Evolutionary conservation across 2,113 vertebrate genomes (phyloP), one percentile per base, ranked within the genome.

Genomic region (Rhineura floridana): DNA sequence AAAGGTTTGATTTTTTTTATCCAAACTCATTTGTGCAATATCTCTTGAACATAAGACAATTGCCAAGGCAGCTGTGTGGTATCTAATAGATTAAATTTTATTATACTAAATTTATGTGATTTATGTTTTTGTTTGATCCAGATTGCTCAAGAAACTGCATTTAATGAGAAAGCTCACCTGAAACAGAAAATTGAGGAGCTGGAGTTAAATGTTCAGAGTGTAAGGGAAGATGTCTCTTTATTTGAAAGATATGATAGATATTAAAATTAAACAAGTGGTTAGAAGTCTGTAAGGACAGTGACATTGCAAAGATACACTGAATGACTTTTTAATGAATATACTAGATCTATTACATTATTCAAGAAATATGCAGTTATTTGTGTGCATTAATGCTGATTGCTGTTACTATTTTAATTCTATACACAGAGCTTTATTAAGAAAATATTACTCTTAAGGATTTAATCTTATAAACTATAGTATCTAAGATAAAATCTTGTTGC

Each of bases 161-260:
- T 98, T 94, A 97, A 96, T 90, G 97, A 98, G 94, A 96, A 96
- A 84, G 97, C 97, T 91, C 96, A 96, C 89, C 94, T 97, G 95
- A 96, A 98, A 94, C 97, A 98, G 92, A 97, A 94, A 84, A 94
- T 97, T 93, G 97, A 98, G 87, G 97, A 98, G 73, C 92, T 98
- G 90, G 96, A 98, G 95, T 94, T 89, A 84, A 92, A 96, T 88
- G 77, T 97, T 92, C 93, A 96, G 90, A 96, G 96, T 0, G 97
- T 97, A 96, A 97, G 93, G 65, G 63, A 75, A 93, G 91, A 78
- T 33, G 12, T 21, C 7, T 87, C 55, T 19, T 59, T 59, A 59
- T 86, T 87, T 83, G 62, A 70, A 69, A 91, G 52, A 90, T 86
- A 77, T 70, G 73, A 59, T 42, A 92, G 7, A 81, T 69, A 84